phyloP scores from a whole-genome alignment of 2,113 vertebrate genomes.

The Acinonyx jubatus region DNA sequence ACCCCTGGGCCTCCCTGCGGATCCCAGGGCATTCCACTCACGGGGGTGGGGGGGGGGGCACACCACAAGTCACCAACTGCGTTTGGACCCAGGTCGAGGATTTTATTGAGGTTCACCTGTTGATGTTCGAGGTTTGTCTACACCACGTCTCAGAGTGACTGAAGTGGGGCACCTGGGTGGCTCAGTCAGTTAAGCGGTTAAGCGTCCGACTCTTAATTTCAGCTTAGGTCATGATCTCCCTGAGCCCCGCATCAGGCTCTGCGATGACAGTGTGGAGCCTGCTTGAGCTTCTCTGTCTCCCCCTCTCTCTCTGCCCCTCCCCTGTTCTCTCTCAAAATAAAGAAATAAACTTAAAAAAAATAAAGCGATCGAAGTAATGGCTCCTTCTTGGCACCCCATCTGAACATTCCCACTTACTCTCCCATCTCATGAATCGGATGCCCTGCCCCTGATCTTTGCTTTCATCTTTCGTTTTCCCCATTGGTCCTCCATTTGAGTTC shows the following conservation, averaged over 20 bases:
- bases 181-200: no score
- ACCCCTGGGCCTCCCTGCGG: neutral
- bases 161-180: neutral
- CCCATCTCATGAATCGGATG: neutral
- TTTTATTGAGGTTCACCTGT: neutral
- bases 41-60: neutral
- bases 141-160: neutral
- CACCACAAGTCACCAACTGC: neutral
- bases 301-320: no score
- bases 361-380: neutral
- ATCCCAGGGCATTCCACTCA: neutral
- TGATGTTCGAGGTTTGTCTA: slow-evolving; percentile 32
- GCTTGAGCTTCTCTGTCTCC: no score
- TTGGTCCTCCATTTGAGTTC: neutral
- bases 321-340: no score
- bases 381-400: neutral
- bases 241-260: no score
- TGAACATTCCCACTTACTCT: neutral
- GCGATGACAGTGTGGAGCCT: no score
- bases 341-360: no score
- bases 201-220: no score
- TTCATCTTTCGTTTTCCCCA: slow-evolving; percentile 25
- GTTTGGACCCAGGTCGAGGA: neutral
- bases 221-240: no score
- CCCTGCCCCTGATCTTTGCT: neutral